phyloP scores from a whole-genome alignment of 2,888 invertebrate genomes.

The Drosophila eohydei region DNA sequence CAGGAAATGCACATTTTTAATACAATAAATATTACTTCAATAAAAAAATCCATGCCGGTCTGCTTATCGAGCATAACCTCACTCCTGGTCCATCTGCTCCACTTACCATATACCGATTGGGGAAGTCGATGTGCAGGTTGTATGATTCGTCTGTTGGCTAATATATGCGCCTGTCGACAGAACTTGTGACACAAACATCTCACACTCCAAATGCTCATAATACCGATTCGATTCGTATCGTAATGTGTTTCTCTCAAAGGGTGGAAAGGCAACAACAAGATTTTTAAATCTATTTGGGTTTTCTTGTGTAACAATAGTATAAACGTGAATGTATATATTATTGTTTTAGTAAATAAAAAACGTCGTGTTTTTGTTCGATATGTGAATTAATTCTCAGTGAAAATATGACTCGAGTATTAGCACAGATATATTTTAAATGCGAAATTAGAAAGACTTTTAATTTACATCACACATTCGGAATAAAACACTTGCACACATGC shows the following conservation, averaged over 20 bases:
- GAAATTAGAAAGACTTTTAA: conserved; percentile 43
- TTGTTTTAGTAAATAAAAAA: conserved; percentile 21
- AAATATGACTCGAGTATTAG: conserved; percentile 37
- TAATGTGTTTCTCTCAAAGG: conserved; percentile 1
- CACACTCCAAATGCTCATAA: conserved; percentile 79
- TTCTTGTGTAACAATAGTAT: conserved; percentile 68
- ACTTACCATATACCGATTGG: conserved; percentile 59
- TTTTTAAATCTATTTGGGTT: conserved; percentile 35
- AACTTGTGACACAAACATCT: conserved; percentile 66
- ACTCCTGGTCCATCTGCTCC: neutral
- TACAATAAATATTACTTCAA: neutral
- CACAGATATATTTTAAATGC: conserved; percentile 53
- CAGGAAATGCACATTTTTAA: neutral
- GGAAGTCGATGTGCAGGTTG: conserved; percentile 37
- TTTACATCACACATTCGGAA: conserved; percentile 47
- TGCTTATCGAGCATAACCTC: conserved; percentile 40
- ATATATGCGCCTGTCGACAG: conserved; percentile 75
- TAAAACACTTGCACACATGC: conserved; percentile 14
- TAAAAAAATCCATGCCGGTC: conserved; percentile 22
- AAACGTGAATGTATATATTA: conserved; percentile 48
- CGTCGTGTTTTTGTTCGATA: conserved; percentile 28
- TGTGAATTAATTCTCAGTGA: conserved; percentile 62
- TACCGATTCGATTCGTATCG: conserved; percentile 47
- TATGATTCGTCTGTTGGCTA: conserved; percentile 59
- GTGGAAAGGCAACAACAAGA: conserved; percentile 40